Base-by-base conservation (phyloP, 2,113 vertebrate genomes). In the Sisor rabdophorus region DNA sequence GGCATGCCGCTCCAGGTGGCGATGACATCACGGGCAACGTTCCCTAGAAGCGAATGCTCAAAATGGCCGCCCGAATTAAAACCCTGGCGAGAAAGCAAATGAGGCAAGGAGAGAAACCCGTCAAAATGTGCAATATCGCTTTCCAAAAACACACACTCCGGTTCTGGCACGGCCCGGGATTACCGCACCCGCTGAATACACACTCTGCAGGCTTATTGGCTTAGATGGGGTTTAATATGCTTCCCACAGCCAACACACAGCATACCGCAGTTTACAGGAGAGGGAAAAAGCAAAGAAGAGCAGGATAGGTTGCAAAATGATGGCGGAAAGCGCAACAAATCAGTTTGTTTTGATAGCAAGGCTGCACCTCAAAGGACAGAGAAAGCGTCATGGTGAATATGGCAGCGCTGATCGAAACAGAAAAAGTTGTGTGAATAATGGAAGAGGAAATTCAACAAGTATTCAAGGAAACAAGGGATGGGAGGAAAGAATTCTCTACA, bases 191-290 rank as follows among this genome's bases (percentile, higher is more conserved):
- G 71, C 73, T 77, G 86, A 85, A 84, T 81, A 79, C 84, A 81
- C 79, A 85, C 63, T 81, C 65, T 44, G 71, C 50, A 47, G 69
- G 78, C 84, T 89, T 87, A 88, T 87, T 89, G 83, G 84, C 86
- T 87, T 56, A 72, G 73, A 80, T 82, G 54, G 74, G 85, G 80
- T 87, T 91, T 88, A 89, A 86, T 86, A 88, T 88, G 86, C 82
- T 72, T 76, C 77, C 81, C 81, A 73, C 73, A 65, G 84, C 72
- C 24, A 44, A 52, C 73, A 69, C 44, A 22, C 79, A 79, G 74
- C 28, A 10, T 55, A 71, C 52, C 68, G 74, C 79, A 83, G 83
- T 84, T 79, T 79, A 81, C 81, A 73, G 59, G 77, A 75, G 26
- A 36, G 22, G 64, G 15, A 69, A 68, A 17, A 58, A 83, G 86